Evolutionary conservation across 2,888 invertebrate species (phyloP).

Genomic region (Galerucella nymphaeae): DNA sequence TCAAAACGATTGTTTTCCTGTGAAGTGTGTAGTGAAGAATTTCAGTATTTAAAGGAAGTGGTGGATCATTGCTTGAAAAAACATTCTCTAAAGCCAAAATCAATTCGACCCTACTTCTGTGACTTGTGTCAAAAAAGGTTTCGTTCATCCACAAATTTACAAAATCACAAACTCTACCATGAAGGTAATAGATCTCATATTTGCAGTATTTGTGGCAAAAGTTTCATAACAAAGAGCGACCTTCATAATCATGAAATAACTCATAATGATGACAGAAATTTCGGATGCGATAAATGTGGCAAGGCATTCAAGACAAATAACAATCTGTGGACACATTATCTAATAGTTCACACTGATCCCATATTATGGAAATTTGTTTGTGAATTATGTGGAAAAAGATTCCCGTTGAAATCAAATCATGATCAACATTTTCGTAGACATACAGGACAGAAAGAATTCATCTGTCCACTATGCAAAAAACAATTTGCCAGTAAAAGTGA

Average conservation of each 20-base stretch:
- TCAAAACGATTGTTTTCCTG: slow-evolving; percentile 43
- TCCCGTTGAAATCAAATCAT: slow-evolving; percentile 55
- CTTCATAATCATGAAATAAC: slow-evolving; percentile 55
- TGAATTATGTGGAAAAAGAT: slow-evolving; percentile 51
- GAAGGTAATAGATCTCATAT: slow-evolving; percentile 52
- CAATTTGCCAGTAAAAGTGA: slow-evolving; percentile 52
- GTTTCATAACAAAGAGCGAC: slow-evolving; percentile 58
- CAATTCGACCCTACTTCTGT: slow-evolving; percentile 55
- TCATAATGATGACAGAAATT: slow-evolving; percentile 55
- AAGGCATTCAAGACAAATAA: slow-evolving; percentile 57
- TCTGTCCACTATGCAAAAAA: slow-evolving; percentile 54
- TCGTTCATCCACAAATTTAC: slow-evolving; percentile 53
- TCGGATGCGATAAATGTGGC: slow-evolving; percentile 54
- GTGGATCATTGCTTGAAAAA: slow-evolving; percentile 50
- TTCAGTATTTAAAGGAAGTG: slow-evolving; percentile 50
- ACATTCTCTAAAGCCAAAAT: slow-evolving; percentile 51
- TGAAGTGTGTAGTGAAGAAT: slow-evolving; percentile 52
- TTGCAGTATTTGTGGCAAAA: slow-evolving; percentile 62
- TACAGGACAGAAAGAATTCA: slow-evolving; percentile 51
- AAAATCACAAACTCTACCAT: slow-evolving; percentile 56
- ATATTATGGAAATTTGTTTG: slow-evolving; percentile 56
- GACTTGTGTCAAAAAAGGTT: slow-evolving; percentile 54
- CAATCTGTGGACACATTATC: slow-evolving; percentile 53
- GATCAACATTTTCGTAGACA: slow-evolving; percentile 54
- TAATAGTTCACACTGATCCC: slow-evolving; percentile 57